Evolutionary conservation across 2,888 invertebrate genomes (phyloP), one percentile per base, ranked within the genome.

Genomic region (Apantesis nais): DNA sequence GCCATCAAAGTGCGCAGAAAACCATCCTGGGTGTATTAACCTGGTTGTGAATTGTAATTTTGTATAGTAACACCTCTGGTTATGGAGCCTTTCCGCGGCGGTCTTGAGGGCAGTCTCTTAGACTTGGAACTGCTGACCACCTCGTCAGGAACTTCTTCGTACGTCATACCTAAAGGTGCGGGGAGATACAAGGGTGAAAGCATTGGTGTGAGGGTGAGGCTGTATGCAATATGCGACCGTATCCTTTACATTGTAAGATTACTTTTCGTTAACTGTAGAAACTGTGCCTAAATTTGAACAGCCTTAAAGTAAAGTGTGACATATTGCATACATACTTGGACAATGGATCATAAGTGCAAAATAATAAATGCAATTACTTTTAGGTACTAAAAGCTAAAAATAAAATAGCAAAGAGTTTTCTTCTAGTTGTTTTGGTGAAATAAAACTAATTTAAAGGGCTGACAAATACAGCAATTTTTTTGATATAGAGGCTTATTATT

Each of bases 51-150:
- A 85, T 88, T 89, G 83, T 93, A 94, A 88, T 88, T 90, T 82
- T 92, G 92, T 83, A 90, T 88, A 66, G 90, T 88, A 76, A 90
- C 90, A 71, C 93, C 95, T 74, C 97, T 95, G 0, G 97, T 96
- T 3, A 97, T 90, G 0, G 98, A 98, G 37, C 97, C 97, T 87
- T 97, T 98, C 62, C 98, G 95, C 0, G 97, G 97, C 2, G 98
- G 98, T 71, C 97, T 93, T 0, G 97, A 90, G 0, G 98, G 98
- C 80, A 95, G 96, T 4, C 90, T 87, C 82, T 93, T 93, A 75
- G 92, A 88, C 86, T 93, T 94, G n/a, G 92, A 86, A 71, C 83
- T 85, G 72, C 83, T 85, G 22, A 80, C 87, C 74, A 91, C 84
- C 37, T 94, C 94, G 64, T 94, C 94, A 67, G 91, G 93, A 70